phyloP scores from a whole-genome alignment of 2,797 vertebrate species.

The Lepus oiostolus region DNA sequence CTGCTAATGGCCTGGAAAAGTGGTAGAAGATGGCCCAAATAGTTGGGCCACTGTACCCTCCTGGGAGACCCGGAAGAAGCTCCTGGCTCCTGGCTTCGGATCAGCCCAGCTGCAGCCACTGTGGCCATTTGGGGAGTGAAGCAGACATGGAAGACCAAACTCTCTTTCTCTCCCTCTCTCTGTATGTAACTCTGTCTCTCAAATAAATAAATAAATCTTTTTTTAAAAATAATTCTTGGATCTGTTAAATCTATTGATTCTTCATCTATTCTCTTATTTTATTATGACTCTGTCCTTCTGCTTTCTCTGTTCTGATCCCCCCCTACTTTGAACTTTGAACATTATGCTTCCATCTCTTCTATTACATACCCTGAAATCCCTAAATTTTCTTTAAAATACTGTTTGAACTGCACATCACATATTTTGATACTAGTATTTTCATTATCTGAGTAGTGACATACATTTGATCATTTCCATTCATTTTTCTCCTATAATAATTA shows the following conservation, averaged over 20 bases:
- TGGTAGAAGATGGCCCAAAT: too few species aligned
- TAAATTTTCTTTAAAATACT: conserved; percentile 24
- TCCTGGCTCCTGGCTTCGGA: too few species aligned
- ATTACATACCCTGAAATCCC: neutral
- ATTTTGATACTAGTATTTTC: conserved; percentile 1
- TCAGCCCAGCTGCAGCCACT: too few species aligned
- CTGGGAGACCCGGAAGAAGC: too few species aligned
- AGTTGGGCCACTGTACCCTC: too few species aligned
- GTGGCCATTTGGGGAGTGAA: too few species aligned
- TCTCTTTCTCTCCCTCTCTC: too few species aligned
- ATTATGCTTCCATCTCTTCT: neutral
- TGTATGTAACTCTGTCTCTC: too few species aligned
- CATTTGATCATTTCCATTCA: conserved; percentile 47
- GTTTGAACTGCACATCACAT: neutral
- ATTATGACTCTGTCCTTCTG: neutral
- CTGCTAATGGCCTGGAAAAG: too few species aligned
- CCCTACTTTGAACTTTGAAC: neutral
- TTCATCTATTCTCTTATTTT: neutral
- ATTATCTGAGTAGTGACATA: neutral
- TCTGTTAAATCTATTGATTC: conserved; percentile 7
- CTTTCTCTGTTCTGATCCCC: neutral
- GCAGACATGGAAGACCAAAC: too few species aligned
- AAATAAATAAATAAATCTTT: too few species aligned
- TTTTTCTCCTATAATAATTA: conserved; percentile 44
- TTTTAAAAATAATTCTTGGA: conserved; percentile 2